phyloP scores from a whole-genome alignment of 2,113 vertebrate genomes.

The Microcebus ravelobensis region DNA sequence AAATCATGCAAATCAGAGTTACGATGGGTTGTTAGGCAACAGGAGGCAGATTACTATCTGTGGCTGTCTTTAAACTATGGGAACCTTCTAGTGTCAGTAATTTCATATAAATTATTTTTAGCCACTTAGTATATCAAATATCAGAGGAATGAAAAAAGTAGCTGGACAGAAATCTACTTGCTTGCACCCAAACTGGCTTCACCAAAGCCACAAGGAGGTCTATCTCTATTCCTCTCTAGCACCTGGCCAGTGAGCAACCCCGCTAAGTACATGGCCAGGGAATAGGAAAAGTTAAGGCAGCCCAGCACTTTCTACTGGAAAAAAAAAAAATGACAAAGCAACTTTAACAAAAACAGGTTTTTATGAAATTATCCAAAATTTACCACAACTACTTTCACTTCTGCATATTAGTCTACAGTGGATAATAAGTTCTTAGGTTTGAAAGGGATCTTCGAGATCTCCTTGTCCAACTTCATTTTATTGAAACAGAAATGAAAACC shows the following conservation, averaged over 20 bases:
- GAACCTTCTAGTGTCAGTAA: not conserved
- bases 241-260: not conserved
- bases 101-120: not conserved
- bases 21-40: not conserved
- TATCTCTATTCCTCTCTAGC: not conserved
- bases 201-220: not conserved
- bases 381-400: not conserved
- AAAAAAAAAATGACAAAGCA: not conserved
- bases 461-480: conserved; percentile 42
- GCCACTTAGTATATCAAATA: not conserved
- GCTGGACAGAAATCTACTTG: not conserved
- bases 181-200: not conserved
- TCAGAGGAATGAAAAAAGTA: not conserved
- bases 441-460: conserved; percentile 10
- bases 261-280: not conserved
- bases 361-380: conserved; percentile 16
- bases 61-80: conserved; percentile 29
- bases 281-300: not conserved
- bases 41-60: not conserved
- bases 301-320: not conserved
- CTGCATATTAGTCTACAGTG: not conserved
- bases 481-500: conserved; percentile 52
- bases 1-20: not conserved
- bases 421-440: not conserved
- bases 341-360: not conserved